Conservation (phyloP, 2,797 vertebrate species). For the Gymnothorax javanicus region DNA sequence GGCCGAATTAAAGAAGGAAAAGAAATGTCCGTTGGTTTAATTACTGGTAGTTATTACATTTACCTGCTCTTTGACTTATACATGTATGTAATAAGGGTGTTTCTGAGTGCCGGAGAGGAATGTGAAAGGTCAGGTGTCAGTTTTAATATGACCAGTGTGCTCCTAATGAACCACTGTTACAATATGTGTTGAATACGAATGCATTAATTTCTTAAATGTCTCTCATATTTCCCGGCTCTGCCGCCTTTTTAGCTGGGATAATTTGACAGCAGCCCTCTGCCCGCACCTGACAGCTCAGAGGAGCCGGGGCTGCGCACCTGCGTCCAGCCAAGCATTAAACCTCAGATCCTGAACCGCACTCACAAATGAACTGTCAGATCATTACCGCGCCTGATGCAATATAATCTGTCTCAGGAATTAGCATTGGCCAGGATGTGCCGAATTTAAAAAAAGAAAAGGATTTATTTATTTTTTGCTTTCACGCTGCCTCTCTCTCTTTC, state of each 20-base stretch:
- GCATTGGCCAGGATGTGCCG: slow-evolving; percentile 90
- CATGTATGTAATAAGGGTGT: slow-evolving; percentile 78
- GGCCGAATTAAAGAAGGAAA: slow-evolving; percentile 56
- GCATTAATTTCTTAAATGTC: slow-evolving; percentile 85
- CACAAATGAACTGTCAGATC: slow-evolving; percentile 99
- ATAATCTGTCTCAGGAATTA: slow-evolving; percentile 99
- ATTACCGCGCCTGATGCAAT: slow-evolving; percentile 99
- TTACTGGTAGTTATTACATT: slow-evolving; percentile 81
- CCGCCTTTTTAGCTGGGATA: slow-evolving; percentile 81
- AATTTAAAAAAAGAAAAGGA: slow-evolving; percentile 49
- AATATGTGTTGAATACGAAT: slow-evolving; percentile 83
- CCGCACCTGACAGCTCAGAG: slow-evolving; percentile 80
- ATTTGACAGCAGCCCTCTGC: slow-evolving; percentile 87
- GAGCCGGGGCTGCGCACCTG: slow-evolving; percentile 85
- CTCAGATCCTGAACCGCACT: slow-evolving; percentile 90
- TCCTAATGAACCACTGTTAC: slow-evolving; percentile 80
- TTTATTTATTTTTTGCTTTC: slow-evolving; percentile 40
- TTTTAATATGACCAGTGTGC: slow-evolving; percentile 78
- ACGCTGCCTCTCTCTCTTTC: slow-evolving; percentile 59
- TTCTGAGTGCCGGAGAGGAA: slow-evolving; percentile 66
- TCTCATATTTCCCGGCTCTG: slow-evolving; percentile 78
- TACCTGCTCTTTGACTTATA: slow-evolving; percentile 80
- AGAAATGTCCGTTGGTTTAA: slow-evolving; percentile 75
- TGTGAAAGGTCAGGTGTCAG: slow-evolving; percentile 85
- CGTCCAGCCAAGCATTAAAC: slow-evolving; percentile 88